Base-by-base conservation (phyloP, 2,888 invertebrate genomes). In the Ametastegia equiseti region DNA sequence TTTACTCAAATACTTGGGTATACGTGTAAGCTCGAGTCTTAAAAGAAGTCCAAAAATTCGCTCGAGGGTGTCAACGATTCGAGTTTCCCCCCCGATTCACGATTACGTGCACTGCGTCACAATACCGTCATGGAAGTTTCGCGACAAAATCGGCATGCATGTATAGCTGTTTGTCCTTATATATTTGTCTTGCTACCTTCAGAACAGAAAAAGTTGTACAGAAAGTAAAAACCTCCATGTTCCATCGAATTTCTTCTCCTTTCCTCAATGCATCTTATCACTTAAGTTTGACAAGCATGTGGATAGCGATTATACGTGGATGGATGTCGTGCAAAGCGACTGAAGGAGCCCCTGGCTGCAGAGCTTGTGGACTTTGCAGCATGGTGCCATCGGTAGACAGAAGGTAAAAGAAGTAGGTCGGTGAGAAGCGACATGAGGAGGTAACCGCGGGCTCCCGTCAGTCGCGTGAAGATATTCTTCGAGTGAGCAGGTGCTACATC, bases 391-490 rank as follows among this genome's bases (percentile, higher is more conserved):
- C 60, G 78, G 78, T 78, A 78, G 33, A 60, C 36, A 36, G 78
- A 63, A 75, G 75, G 75, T 75, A 75, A 81, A 82, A 81, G 82
- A 91, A 90, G 91, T 90, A 89, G 90, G 91, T 91, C 90, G 89
- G 88, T 86, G 90, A 91, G 91, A 91, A 91, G 87, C 88, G 89
- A 90, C 89, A 90, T 89, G 90, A 89, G 89, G 87, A 88, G 88
- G 86, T 87, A 88, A 88, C 87, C 87, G 85, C 85, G 85, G 87
- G 86, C 85, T 86, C 86, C 87, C 88, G 90, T 91, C 91, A 91
- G 91, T 91, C 91, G 91, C 86, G 88, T 88, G 84, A 90, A 88
- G 90, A 89, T 90, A 90, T 90, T 88, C 90, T 89, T 89, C 90
- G 90, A 90, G 91, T 90, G 88, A 91, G 91, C 91, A 91, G 90